A percentile compares a stretch with the other conserved stretches of the same genome.
These are phyloP conservation scores for Liparis tanakae DNA, from an alignment of 2,797 vertebrate species.

Conservation along the genomic window DNA sequence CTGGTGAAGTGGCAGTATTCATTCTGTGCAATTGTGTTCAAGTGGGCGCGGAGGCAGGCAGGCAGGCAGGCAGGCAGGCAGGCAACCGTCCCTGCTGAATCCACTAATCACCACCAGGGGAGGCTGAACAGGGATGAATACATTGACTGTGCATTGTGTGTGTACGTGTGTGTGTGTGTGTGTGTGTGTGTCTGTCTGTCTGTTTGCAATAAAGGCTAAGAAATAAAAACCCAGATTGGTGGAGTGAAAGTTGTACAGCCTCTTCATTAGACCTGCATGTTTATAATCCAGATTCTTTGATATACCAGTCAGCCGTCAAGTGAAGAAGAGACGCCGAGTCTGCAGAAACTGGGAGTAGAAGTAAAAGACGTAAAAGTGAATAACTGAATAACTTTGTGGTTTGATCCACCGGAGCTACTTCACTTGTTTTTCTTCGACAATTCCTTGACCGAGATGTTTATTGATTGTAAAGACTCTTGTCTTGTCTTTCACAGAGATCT, in stretches of 20 bases:
- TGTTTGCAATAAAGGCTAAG: slow-evolving; percentile 22
- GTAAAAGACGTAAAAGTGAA: neutral
- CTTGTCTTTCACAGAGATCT: slow-evolving; percentile 88
- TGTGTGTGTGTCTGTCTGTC: slow-evolving; percentile 32
- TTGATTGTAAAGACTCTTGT: slow-evolving; percentile 17
- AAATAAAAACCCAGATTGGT: neutral
- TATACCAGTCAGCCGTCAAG: neutral
- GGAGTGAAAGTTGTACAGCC: slow-evolving; percentile 5
- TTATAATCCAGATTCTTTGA: neutral
- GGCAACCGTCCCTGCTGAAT: slow-evolving; percentile 62
- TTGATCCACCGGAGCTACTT: neutral
- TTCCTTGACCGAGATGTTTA: neutral
- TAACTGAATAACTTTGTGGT: neutral
- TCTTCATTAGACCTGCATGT: neutral
- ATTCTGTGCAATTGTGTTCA: slow-evolving; percentile 33
- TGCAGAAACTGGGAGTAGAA: neutral
- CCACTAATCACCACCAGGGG: slow-evolving; percentile 67
- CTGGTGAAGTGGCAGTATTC: slow-evolving; percentile 49
- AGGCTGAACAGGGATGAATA: slow-evolving; percentile 60
- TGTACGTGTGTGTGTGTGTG: slow-evolving; percentile 19
- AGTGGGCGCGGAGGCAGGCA: slow-evolving; percentile 33
- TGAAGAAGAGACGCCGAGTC: neutral
- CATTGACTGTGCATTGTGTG: slow-evolving; percentile 54
- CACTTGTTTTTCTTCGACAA: neutral
- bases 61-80: slow-evolving; percentile 52